Evolutionary conservation across 2,797 vertebrate species (phyloP).

Genomic region (Acrossocheilus fasciatus): DNA sequence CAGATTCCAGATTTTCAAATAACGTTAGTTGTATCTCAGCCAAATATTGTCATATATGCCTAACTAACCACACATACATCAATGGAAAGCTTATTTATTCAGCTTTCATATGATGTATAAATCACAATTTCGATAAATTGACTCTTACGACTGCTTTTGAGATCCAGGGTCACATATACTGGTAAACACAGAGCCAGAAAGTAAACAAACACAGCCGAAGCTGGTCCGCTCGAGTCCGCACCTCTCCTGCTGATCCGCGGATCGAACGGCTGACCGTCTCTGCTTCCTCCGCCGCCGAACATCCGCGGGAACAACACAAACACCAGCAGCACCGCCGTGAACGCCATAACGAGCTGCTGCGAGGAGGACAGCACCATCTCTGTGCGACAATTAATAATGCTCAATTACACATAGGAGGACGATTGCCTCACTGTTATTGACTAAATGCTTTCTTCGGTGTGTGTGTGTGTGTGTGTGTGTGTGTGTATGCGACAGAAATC

Average conservation of each 20-base stretch:
- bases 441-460: not conserved
- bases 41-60: not conserved
- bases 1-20: not conserved
- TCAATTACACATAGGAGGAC: not conserved
- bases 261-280: slow-evolving; percentile 67
- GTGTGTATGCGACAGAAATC: not conserved
- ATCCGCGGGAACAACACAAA: slow-evolving; percentile 84
- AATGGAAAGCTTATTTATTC: not conserved
- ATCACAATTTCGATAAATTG: not conserved
- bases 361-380: slow-evolving; percentile 78
- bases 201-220: not conserved
- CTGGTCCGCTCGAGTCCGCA: slow-evolving; percentile 46
- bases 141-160: not conserved
- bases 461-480: not conserved
- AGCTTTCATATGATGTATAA: not conserved
- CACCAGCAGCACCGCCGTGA: slow-evolving; percentile 80
- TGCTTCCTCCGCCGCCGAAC: slow-evolving; percentile 74
- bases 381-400: not conserved
- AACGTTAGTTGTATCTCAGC: not conserved
- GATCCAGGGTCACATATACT: not conserved
- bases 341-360: slow-evolving; percentile 81
- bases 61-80: not conserved
- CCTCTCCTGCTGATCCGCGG: slow-evolving; percentile 74
- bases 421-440: not conserved
- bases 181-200: not conserved